Evolutionary conservation across 1,140 invertebrate genomes (phyloP).

Genomic region (Fopius arisanus): DNA sequence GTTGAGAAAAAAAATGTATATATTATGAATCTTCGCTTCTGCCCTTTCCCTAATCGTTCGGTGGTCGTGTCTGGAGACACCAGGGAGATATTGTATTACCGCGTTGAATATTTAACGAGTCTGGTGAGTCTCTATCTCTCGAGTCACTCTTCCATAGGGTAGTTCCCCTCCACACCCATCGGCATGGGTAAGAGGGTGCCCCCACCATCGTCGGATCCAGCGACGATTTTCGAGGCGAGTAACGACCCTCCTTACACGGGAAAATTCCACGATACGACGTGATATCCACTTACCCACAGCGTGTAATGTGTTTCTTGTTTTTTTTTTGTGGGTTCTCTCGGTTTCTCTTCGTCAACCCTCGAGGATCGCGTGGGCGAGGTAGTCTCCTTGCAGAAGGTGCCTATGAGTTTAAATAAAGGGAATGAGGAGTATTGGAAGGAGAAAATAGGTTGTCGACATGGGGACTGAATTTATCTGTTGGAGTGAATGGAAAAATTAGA

Average conservation of each 20-base stretch:
- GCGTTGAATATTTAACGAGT: slow-evolving; percentile 64
- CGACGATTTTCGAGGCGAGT: slow-evolving; percentile 27
- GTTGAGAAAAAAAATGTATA: neutral
- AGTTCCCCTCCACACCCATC: slow-evolving; percentile 22
- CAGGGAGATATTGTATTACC: slow-evolving; percentile 61
- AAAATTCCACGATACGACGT: slow-evolving; percentile 38
- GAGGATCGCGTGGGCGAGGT: neutral
- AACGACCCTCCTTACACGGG: slow-evolving; percentile 26
- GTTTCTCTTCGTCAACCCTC: neutral
- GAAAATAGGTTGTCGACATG: neutral
- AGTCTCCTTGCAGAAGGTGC: neutral
- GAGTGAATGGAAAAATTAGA: neutral
- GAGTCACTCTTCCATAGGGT: slow-evolving; percentile 24
- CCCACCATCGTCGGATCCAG: slow-evolving; percentile 14
- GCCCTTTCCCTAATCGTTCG: slow-evolving; percentile 29
- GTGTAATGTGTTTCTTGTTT: slow-evolving; percentile 33
- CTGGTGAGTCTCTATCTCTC: slow-evolving; percentile 47
- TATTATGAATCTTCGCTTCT: slow-evolving; percentile 4
- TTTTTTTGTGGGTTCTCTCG: neutral
- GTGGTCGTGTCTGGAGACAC: slow-evolving; percentile 17
- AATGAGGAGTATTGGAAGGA: neutral
- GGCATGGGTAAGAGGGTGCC: slow-evolving; percentile 6
- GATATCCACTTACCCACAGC: slow-evolving; percentile 35
- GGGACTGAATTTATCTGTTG: neutral
- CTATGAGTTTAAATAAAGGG: neutral